phyloP scores from a whole-genome alignment of 1,140 invertebrate genomes.

The Drosophila cardini region DNA sequence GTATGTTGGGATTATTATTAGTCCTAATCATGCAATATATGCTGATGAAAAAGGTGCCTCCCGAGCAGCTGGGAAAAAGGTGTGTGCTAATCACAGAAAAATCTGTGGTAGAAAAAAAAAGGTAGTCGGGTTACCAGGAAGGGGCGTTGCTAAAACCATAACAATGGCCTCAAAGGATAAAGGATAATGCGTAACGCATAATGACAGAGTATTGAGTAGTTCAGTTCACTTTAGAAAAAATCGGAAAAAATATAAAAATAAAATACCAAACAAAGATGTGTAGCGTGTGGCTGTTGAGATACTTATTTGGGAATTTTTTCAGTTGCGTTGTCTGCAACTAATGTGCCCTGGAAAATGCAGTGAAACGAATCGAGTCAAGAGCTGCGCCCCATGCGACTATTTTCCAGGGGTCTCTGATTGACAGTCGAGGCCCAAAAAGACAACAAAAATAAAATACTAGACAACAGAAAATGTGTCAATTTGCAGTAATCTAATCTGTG shows the following conservation, averaged over 20 bases:
- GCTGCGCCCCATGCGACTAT: constrained; percentile 44
- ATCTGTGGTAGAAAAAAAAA: constrained; percentile 57
- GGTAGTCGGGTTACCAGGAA: constrained; percentile 77
- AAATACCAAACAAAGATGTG: constrained; percentile 25
- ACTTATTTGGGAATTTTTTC: constrained; percentile 13
- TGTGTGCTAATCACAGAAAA: constrained; percentile 57
- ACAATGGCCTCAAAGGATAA: constrained; percentile 66
- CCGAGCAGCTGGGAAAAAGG: constrained; percentile 33
- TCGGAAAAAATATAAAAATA: not conserved
- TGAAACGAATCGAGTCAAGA: constrained; percentile 64
- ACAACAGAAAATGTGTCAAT: constrained; percentile 74
- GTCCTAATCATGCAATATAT: constrained; percentile 71
- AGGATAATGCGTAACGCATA: constrained; percentile 75
- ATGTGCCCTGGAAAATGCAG: constrained; percentile 52
- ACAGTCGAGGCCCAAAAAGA: constrained; percentile 21
- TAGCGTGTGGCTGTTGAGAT: constrained; percentile 17
- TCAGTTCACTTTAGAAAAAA: not conserved
- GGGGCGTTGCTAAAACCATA: constrained; percentile 69
- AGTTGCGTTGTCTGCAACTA: constrained; percentile 22
- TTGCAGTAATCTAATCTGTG: constrained; percentile 81
- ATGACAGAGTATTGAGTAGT: constrained; percentile 45
- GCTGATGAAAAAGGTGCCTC: constrained; percentile 36
- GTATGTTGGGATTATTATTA: constrained; percentile 65
- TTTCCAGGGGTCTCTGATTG: constrained; percentile 30
- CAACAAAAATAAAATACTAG: constrained; percentile 8